These are phyloP conservation scores for Bucco capensis DNA, from an alignment of 2,113 vertebrate genomes.

Conservation along the genomic window DNA sequence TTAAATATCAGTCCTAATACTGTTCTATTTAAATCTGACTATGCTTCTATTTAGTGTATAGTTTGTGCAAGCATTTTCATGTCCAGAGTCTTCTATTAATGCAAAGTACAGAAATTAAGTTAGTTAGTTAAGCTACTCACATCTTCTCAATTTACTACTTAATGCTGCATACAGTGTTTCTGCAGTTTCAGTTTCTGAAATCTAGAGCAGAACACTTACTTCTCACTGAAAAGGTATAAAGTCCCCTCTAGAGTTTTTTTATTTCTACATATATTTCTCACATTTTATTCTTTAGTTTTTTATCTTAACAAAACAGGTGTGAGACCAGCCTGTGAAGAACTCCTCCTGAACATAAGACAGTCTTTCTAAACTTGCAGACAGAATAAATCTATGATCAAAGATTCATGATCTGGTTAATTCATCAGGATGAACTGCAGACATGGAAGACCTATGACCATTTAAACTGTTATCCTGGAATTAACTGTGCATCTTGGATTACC, in stretches of 20 bases:
- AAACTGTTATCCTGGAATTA: not conserved
- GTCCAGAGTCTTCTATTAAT: not conserved
- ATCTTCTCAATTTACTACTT: not conserved
- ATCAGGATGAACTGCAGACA: not conserved
- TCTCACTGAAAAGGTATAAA: not conserved
- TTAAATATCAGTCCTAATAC: slow-evolving; percentile 4
- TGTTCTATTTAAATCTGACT: not conserved
- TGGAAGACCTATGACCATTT: not conserved
- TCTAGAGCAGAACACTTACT: not conserved
- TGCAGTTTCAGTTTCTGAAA: not conserved
- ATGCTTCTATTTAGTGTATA: not conserved
- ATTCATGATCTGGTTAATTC: not conserved
- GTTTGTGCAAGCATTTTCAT: not conserved
- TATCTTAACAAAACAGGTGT: not conserved
- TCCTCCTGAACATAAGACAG: not conserved
- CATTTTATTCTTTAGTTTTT: not conserved
- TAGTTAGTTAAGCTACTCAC: not conserved
- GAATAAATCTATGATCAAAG: not conserved
- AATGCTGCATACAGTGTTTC: not conserved
- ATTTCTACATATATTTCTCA: not conserved
- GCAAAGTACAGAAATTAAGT: not conserved
- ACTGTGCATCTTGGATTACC: not conserved
- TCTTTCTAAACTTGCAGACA: not conserved
- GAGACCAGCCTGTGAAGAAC: not conserved
- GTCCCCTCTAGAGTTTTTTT: not conserved